These are phyloP conservation scores for Procambarus clarkii DNA, from an alignment of 1,140 invertebrate genomes.

Conservation along the genomic window DNA sequence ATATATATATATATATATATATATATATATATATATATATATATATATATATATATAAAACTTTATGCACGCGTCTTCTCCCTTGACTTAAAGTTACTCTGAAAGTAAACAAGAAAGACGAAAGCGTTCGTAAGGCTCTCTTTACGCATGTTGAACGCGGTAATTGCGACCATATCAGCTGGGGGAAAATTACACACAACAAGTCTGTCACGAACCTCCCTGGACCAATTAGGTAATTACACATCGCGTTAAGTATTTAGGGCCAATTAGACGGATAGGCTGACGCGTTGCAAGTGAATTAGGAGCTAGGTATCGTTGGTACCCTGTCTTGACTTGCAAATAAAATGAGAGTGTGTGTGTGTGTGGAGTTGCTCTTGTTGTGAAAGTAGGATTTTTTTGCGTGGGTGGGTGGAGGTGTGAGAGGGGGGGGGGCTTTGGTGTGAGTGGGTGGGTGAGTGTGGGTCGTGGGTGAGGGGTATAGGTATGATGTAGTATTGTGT, in stretches of 20 bases:
- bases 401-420: too few relatives aligned
- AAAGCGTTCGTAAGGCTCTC: background rate
- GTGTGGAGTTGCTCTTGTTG: too few relatives aligned
- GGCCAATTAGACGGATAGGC: slow-evolving; percentile 1
- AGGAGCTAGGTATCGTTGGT: background rate
- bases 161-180: slow-evolving; percentile 4
- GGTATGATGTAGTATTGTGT: too few relatives aligned
- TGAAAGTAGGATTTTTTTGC: too few relatives aligned
- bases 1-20: too few relatives aligned
- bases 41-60: background rate
- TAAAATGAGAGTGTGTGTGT: background rate
- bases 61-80: background rate
- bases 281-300: slow-evolving; percentile 2
- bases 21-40: too few relatives aligned
- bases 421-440: too few relatives aligned
- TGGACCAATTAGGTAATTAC: slow-evolving; percentile 2
- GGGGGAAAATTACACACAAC: slow-evolving; percentile 3
- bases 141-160: background rate
- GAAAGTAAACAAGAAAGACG: background rate
- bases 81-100: background rate
- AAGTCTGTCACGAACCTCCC: slow-evolving; percentile 15
- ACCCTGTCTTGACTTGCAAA: background rate
- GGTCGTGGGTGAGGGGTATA: too few relatives aligned
- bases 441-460: too few relatives aligned
- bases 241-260: slow-evolving; percentile 20